Evolutionary conservation across 2,113 vertebrate genomes (phyloP), one percentile per base, ranked within the genome.

Genomic region (Eurypyga helias): DNA sequence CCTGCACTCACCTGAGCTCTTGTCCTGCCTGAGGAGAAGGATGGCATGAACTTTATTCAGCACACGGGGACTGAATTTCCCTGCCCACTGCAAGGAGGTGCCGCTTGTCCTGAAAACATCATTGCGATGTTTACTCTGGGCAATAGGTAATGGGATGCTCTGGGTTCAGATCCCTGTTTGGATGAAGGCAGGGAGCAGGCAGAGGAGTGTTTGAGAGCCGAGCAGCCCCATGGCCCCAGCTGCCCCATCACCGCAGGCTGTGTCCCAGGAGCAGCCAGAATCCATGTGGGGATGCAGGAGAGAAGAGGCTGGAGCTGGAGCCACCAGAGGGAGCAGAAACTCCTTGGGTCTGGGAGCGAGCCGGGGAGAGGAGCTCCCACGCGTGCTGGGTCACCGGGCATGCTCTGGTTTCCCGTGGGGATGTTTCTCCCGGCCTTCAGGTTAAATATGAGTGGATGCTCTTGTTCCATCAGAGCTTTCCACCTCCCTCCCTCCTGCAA

Each of bases 271-370:
- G 54, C n/a, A 20, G 12, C 58, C 15, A 10, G 0, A 60, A 69
- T 38, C 48, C 18, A 0, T 13, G 14, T 70, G 49, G 5, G 2
- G n/a, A 5, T 3, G 25, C 34, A 34, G 10, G 71, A 89, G 73
- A 87, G 33, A 29, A 91, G 65, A 48, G 24, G 34, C 36, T 85
- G 90, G 85, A 92, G 79, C 72, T 96, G 86, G 48, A 93, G 70
- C 97, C 97, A 95, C 83, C 66, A 97, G 97, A 95, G 96, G 97
- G 97, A 93, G 96, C 91, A 97, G 93, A 91, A 91, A 93, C 87
- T 96, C 96, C 94, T 95, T 55, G 54, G 49, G 66, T 49, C 28
- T 26, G 46, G 55, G 45, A 90, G 51, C 0, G 17, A 43, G 81
- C 2, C 2, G 10, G 25, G 31, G n/a, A 77, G 33, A 77, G 51